A percentile compares a stretch with the other conserved stretches of the same genome.
Evolutionary conservation across 2,113 vertebrate genomes (phyloP).

Genomic region (Corythornis madagascariensis): DNA sequence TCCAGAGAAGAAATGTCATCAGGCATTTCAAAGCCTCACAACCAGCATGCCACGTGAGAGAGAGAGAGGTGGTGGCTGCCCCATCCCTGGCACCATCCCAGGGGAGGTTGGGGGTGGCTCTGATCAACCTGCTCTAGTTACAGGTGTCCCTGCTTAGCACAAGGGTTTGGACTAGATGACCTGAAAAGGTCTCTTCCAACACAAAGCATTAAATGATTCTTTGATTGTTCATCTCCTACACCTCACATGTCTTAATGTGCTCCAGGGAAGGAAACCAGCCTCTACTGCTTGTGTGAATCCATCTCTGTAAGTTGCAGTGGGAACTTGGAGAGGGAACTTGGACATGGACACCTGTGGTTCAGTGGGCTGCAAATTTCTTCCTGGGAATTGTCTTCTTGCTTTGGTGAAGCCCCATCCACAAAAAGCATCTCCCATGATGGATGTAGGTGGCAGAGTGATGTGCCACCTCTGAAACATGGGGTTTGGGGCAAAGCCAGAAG

Average conservation of each 20-base stretch:
- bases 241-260: neutral
- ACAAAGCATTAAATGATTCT: too few relatives aligned
- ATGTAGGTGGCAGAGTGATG: neutral
- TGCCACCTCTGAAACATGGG: accelerated
- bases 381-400: neutral
- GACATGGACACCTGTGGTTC: accelerated
- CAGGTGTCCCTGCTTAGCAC: too few relatives aligned
- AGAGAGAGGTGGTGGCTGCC: neutral
- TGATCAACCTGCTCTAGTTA: too few relatives aligned
- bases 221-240: neutral
- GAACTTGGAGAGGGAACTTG: neutral
- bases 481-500: neutral
- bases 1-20: neutral
- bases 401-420: neutral
- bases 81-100: neutral
- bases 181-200: too few relatives aligned
- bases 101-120: neutral
- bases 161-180: too few relatives aligned
- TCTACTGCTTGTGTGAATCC: neutral
- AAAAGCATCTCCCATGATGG: neutral
- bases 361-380: neutral
- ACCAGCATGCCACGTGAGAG: neutral
- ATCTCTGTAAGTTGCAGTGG: neutral
- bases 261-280: neutral
- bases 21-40: accelerated